Evolutionary conservation across 1,140 invertebrate species (phyloP).

Genomic region (Olivierus martensii): DNA sequence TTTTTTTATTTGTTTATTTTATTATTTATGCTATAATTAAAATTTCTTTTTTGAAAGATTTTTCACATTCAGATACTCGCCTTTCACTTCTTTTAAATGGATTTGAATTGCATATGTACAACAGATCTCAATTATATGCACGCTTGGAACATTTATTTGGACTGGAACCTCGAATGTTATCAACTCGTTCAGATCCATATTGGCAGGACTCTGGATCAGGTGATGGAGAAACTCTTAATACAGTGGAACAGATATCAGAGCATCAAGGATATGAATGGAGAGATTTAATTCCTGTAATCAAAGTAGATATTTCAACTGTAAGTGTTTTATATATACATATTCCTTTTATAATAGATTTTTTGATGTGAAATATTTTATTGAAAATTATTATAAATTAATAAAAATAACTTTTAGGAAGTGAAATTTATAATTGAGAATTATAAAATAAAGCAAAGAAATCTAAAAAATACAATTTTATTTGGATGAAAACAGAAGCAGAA

Average conservation of each 20-base stretch:
- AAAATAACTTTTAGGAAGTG: too few species aligned
- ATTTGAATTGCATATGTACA: slow-evolving; percentile 92
- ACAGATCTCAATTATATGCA: slow-evolving; percentile 76
- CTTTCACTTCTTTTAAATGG: slow-evolving; percentile 89
- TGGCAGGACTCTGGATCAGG: slow-evolving; percentile 13
- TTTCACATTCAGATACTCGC: slow-evolving; percentile 88
- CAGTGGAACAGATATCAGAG: slow-evolving; percentile 13
- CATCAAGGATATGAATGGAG: slow-evolving; percentile 55
- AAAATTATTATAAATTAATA: too few species aligned
- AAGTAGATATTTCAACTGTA: slow-evolving; percentile 76
- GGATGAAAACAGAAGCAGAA: too few species aligned
- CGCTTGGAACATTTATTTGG: slow-evolving; percentile 80
- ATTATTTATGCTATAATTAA: too few species aligned
- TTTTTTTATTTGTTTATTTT: too few species aligned
- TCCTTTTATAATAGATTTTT: too few species aligned
- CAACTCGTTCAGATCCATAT: slow-evolving; percentile 23
- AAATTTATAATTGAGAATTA: too few species aligned
- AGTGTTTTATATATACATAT: slow-evolving; percentile 22
- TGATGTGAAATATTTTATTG: too few species aligned
- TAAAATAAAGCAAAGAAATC: too few species aligned
- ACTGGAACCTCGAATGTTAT: slow-evolving; percentile 58
- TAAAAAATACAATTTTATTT: too few species aligned
- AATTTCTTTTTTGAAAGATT: slow-evolving; percentile 46
- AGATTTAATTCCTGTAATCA: slow-evolving; percentile 92
- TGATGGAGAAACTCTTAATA: slow-evolving; percentile 7